These are phyloP conservation scores for Neoniphon sammara DNA, from an alignment of 2,797 vertebrate genomes.

Conservation along the genomic window DNA sequence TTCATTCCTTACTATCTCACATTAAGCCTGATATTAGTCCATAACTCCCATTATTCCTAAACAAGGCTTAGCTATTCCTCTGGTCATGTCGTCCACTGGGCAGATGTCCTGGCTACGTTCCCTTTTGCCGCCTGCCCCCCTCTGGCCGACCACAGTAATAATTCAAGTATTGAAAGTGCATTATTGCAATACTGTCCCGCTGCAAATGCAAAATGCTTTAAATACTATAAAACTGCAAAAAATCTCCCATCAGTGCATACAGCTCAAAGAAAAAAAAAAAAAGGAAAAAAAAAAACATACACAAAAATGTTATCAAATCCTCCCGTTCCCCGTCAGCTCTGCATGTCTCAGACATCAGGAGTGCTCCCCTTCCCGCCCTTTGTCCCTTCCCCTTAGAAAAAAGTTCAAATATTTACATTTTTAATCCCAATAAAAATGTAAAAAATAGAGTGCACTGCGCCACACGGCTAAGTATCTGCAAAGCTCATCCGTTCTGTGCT, in stretches of 20 bases:
- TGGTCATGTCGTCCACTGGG: slow-evolving; percentile 48
- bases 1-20: slow-evolving; percentile 63
- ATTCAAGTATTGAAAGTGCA: slow-evolving; percentile 99
- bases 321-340: slow-evolving; percentile 52
- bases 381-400: slow-evolving; percentile 75
- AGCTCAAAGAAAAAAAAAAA: slow-evolving; percentile 77
- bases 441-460: slow-evolving; percentile 77
- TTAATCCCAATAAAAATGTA: slow-evolving; percentile 87
- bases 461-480: slow-evolving; percentile 60
- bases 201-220: slow-evolving; percentile 98
- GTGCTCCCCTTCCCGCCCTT: slow-evolving; percentile 43
- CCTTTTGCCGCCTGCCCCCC: slow-evolving; percentile 69
- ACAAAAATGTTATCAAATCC: slow-evolving; percentile 70
- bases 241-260: slow-evolving; percentile 84
- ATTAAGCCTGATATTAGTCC: slow-evolving; percentile 72
- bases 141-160: slow-evolving; percentile 73
- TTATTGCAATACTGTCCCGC: slow-evolving; percentile 99
- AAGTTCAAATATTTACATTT: slow-evolving; percentile 86
- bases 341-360: slow-evolving; percentile 78
- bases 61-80: slow-evolving; percentile 68
- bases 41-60: slow-evolving; percentile 66
- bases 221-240: slow-evolving; percentile 98
- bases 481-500: slow-evolving; percentile 89
- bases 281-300: slow-evolving; percentile 53
- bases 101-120: slow-evolving; percentile 56